Percentiles rank a stretch among this genome's conserved stretches.
Conservation (phyloP, 2,888 invertebrate genomes). For the Glaucopsyche alexis region DNA sequence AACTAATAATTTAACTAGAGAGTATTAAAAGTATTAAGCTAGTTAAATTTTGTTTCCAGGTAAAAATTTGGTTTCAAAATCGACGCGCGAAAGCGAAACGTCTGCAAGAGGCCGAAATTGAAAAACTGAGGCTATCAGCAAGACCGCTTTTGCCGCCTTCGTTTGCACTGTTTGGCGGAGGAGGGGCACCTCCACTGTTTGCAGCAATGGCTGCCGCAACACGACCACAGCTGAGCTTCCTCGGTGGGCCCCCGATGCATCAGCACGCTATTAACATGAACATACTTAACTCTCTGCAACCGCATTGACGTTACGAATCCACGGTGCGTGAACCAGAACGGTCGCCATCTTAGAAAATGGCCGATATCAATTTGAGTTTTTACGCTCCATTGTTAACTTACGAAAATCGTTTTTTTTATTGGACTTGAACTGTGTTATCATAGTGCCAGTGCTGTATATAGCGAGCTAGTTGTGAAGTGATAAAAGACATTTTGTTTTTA, state of each 20-base stretch:
- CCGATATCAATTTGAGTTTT: slow-evolving; percentile 34
- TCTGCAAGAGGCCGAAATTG: slow-evolving; percentile 96
- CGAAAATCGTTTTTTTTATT: slow-evolving; percentile 5
- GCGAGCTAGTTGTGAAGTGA: slow-evolving; percentile 4
- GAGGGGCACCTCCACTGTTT: slow-evolving; percentile 83
- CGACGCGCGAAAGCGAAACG: slow-evolving; percentile 97
- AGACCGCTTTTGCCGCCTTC: slow-evolving; percentile 88
- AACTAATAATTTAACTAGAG: no score
- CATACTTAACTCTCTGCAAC: slow-evolving; percentile 77
- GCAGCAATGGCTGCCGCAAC: slow-evolving; percentile 84
- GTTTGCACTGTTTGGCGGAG: slow-evolving; percentile 84
- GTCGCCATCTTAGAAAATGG: slow-evolving; percentile 55
- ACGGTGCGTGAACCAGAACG: slow-evolving; percentile 54
- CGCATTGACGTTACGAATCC: slow-evolving; percentile 77
- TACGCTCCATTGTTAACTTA: slow-evolving; percentile 12
- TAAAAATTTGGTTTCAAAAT: slow-evolving; percentile 97
- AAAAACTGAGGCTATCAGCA: slow-evolving; percentile 92
- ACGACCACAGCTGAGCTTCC: slow-evolving; percentile 80
- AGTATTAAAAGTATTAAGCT: background rate
- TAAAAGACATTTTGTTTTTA: slow-evolving; percentile 21
- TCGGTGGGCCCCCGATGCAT: slow-evolving; percentile 77
- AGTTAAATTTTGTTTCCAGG: slow-evolving; percentile 70
- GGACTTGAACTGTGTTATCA: slow-evolving; percentile 33
- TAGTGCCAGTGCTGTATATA: slow-evolving; percentile 39
- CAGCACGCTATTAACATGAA: slow-evolving; percentile 80